These are phyloP conservation scores for Upupa epops DNA, from an alignment of 2,113 vertebrate species.

Conservation along the genomic window DNA sequence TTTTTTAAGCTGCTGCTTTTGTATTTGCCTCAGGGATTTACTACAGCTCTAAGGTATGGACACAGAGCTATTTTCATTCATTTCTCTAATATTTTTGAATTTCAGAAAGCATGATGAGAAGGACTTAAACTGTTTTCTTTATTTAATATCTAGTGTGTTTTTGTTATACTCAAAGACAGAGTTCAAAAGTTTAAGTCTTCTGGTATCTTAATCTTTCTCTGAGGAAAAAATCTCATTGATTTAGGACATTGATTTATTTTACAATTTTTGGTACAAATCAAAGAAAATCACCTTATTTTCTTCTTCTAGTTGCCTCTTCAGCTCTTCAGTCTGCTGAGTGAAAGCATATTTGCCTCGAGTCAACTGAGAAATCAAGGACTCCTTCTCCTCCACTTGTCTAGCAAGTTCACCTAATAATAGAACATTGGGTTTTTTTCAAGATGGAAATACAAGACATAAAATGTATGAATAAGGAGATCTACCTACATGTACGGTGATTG, in stretches of 20 bases:
- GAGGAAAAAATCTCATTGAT: neutral
- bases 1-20: neutral
- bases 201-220: neutral
- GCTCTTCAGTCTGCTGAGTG: constrained; percentile 49
- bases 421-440: neutral
- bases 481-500: neutral
- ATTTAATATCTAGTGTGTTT: neutral
- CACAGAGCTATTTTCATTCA: neutral
- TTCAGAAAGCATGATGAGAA: neutral
- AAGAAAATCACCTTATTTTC: constrained; percentile 46
- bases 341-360: constrained; percentile 43
- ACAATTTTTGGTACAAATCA: neutral
- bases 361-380: constrained; percentile 45
- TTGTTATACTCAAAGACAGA: neutral
- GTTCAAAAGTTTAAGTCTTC: neutral
- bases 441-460: neutral
- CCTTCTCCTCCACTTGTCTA: constrained; percentile 40
- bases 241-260: neutral
- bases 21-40: neutral
- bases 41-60: neutral
- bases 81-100: neutral
- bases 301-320: constrained; percentile 58
- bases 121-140: neutral
- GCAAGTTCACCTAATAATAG: neutral
- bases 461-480: neutral